Conservation (phyloP, 2,113 vertebrate genomes). For the Polypterus senegalus region DNA sequence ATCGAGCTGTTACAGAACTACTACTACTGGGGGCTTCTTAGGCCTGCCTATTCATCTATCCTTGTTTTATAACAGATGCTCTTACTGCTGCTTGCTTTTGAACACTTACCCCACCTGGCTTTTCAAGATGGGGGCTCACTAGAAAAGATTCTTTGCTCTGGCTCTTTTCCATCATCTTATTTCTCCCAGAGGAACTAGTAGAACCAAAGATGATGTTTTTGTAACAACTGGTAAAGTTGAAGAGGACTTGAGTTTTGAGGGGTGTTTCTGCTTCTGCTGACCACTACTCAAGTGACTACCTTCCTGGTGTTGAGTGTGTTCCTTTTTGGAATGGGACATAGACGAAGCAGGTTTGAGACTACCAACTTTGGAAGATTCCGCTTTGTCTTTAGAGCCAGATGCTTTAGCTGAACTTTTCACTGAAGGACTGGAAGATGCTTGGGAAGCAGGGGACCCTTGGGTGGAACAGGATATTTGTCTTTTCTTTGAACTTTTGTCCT, state of each 20-base stretch:
- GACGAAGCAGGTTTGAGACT: constrained; percentile 52
- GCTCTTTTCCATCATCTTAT: constrained; percentile 64
- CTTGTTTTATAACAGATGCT: constrained; percentile 43
- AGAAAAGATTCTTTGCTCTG: constrained; percentile 70
- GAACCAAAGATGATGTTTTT: constrained; percentile 31
- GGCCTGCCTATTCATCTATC: too few relatives aligned
- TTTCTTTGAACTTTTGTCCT: constrained; percentile 62
- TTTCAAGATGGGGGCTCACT: constrained; percentile 62
- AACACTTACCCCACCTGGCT: constrained; percentile 28
- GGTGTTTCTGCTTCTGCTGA: constrained; percentile 56
- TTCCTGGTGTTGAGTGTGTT: constrained; percentile 40
- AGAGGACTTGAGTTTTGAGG: constrained; percentile 42
- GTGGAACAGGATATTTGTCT: constrained; percentile 52
- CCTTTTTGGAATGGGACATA: constrained; percentile 56
- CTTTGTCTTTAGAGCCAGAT: constrained; percentile 46
- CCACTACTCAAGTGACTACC: constrained; percentile 22
- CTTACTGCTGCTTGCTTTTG: constrained; percentile 40
- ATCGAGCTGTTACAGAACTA: constrained; percentile 78
- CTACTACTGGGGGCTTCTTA: constrained; percentile 71
- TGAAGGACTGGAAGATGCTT: constrained; percentile 48
- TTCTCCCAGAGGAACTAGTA: constrained; percentile 41
- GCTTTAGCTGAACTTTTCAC: constrained; percentile 50
- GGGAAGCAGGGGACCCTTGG: constrained; percentile 46
- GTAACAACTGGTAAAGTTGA: constrained; percentile 54
- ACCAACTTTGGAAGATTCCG: constrained; percentile 38